Conservation (phyloP, 2,797 vertebrate species). For the Heterohyrax brucei region DNA sequence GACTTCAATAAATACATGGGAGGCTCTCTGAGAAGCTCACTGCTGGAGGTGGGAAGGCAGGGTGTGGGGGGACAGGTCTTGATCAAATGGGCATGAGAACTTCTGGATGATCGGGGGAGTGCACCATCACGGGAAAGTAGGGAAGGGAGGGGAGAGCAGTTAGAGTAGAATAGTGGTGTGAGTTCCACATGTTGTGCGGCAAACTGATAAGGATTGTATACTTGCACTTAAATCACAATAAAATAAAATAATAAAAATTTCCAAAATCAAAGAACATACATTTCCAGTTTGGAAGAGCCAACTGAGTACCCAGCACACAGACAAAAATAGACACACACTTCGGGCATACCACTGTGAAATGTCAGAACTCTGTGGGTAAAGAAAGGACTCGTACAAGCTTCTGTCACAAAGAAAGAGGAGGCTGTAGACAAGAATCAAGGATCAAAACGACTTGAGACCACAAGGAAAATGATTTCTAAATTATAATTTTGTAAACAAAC, state of each 20-base stretch:
- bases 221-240: too few species aligned
- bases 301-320: background rate
- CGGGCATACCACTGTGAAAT: background rate
- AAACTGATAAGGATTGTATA: too few species aligned
- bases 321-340: background rate
- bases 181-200: too few species aligned
- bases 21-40: too few species aligned
- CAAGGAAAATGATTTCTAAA: conserved; percentile 44
- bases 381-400: background rate
- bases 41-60: too few species aligned
- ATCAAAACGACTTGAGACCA: conserved; percentile 13
- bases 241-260: background rate
- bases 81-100: too few species aligned
- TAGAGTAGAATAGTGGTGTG: too few species aligned
- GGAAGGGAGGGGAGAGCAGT: too few species aligned
- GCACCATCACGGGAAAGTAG: too few species aligned
- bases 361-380: background rate
- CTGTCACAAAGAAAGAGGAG: background rate
- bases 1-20: too few species aligned
- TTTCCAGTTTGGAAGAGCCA: background rate
- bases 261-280: background rate
- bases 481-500: background rate
- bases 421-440: background rate
- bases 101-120: too few species aligned
- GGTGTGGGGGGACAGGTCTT: too few species aligned